Base-by-base conservation (phyloP, 2,888 invertebrate genomes). In the Sympetrum striolatum region DNA sequence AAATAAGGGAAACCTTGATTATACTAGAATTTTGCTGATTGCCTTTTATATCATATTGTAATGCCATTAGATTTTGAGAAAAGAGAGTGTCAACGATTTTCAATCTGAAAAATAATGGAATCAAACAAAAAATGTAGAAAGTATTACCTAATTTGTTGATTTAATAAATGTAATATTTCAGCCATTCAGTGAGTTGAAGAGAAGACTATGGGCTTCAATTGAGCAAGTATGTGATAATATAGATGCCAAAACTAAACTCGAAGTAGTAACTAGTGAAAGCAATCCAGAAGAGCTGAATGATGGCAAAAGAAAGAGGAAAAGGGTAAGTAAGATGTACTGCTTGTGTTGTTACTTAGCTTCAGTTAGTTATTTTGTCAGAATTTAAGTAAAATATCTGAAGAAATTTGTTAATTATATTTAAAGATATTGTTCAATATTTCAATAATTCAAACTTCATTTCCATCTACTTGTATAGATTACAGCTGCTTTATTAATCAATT, bases 141-240 rank as follows among this genome's bases (percentile, higher is more conserved):
- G 10, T 73, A n/a, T 82, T 48, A 31, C 35, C 53, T 82, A 64
- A 81, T 44, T 91, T 35, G n/a, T 73, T 73, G 2, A 39, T 79
- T 79, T 86, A 80, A 90, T 80, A 58, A 8, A 90, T 91, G 91
- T 91, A 90, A 91, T 53, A 90, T 93, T 93, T 0, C 93, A 95
- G 95, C 95, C 95, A 0, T 92, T 96, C 12, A 95, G 95, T 0
- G 95, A 95, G 92, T 94, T 96, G 80, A 94, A 95, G 91, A 94
- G 95, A 91, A 93, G 94, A 91, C 92, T 94, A 6, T 94, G 94
- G 94, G 92, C 93, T 48, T 94, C 94, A 92, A 91, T 94, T 44
- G 92, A 92, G 91, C 92, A 92, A 22, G 91, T 60, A 37, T 86
- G 86, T 37, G 60, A 86, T 58, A 86, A 86, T 10, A 86, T 86